Percentiles rank a stretch among this genome's conserved stretches.
Evolutionary conservation across 2,113 vertebrate species (phyloP).

Genomic region (Rostratula benghalensis): DNA sequence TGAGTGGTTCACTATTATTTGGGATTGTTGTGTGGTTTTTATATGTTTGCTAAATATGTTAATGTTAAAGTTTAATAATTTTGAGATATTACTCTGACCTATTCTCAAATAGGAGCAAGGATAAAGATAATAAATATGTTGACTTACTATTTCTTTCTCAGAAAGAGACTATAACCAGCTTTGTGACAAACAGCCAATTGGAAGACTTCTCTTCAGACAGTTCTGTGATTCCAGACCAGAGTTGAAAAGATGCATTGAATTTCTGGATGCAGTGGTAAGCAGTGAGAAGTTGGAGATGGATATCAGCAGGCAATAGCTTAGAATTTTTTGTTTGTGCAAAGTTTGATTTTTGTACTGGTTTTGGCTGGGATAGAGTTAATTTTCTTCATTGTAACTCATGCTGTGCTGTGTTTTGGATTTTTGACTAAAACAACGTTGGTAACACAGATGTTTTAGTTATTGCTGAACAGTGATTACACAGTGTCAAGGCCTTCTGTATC

Average conservation of each 20-base stretch:
- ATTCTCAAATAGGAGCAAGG: neutral
- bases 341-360: neutral
- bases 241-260: constrained; percentile 85
- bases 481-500: neutral
- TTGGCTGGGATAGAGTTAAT: neutral
- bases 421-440: neutral
- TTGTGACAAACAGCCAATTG: constrained; percentile 91
- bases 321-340: neutral
- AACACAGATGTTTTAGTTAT: neutral
- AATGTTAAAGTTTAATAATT: neutral
- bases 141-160: constrained; percentile 26
- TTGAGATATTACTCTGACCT: neutral
- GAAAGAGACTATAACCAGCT: constrained; percentile 88
- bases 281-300: neutral
- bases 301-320: neutral
- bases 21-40: neutral
- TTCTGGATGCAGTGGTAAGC: constrained; percentile 92
- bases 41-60: neutral
- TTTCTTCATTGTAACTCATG: neutral
- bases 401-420: neutral
- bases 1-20: neutral
- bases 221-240: constrained; percentile 86
- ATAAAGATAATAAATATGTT: neutral
- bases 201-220: constrained; percentile 89
- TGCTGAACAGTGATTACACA: neutral